Evolutionary conservation across 2,113 vertebrate genomes (phyloP).

Genomic region (Nannospalax galili): DNA sequence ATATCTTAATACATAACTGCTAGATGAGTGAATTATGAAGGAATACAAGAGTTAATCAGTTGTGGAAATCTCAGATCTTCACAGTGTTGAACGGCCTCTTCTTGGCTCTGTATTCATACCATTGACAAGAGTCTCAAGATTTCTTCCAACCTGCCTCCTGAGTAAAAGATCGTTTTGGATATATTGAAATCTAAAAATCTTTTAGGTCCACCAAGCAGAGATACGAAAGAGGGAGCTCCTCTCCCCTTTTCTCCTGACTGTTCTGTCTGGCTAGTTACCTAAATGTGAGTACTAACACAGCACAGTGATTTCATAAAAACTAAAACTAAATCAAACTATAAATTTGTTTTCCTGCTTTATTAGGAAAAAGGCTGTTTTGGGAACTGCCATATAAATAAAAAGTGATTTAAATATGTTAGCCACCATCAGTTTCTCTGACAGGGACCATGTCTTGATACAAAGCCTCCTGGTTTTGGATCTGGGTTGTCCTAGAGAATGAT

Average conservation of each 20-base stretch:
- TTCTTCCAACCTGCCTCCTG: neutral
- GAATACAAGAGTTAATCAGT: neutral
- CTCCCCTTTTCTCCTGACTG: neutral
- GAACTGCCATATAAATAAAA: slow-evolving; percentile 47
- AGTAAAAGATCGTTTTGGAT: neutral
- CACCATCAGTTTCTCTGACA: slow-evolving; percentile 37
- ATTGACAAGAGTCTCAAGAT: neutral
- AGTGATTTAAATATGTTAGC: slow-evolving; percentile 51
- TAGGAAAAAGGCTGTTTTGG: neutral
- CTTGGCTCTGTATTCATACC: neutral
- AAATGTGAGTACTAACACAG: slow-evolving; percentile 32
- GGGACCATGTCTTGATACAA: slow-evolving; percentile 12
- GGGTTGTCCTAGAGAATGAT: slow-evolving; percentile 2
- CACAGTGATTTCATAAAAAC: neutral
- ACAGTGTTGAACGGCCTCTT: slow-evolving; percentile 30
- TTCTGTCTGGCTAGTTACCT: neutral
- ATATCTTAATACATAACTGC: neutral
- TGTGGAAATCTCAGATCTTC: neutral
- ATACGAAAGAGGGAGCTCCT: neutral
- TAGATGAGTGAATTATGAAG: neutral
- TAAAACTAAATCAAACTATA: slow-evolving; percentile 27
- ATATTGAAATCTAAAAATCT: slow-evolving; percentile 4
- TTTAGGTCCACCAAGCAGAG: neutral
- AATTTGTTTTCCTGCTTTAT: slow-evolving; percentile 54
- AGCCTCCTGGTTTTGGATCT: slow-evolving; percentile 22